Percentiles rank a stretch among this genome's conserved stretches.
These are phyloP conservation scores for Sminthurinus signatus DNA, from an alignment of 1,140 invertebrate genomes.

Conservation along the genomic window DNA sequence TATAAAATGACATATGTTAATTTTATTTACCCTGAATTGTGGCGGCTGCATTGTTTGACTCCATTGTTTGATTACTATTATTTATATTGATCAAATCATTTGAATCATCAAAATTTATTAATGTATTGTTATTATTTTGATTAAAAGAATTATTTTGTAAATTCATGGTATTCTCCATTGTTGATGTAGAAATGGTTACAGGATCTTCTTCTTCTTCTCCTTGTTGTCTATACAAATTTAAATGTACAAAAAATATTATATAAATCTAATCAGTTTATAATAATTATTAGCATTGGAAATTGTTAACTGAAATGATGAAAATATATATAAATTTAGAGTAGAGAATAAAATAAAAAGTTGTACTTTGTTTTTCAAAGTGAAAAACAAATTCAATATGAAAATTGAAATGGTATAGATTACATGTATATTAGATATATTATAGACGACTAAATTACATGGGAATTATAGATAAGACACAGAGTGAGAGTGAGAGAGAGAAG, in stretches of 20 bases:
- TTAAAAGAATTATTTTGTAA: too few relatives aligned
- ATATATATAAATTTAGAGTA: background rate
- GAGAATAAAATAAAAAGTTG: background rate
- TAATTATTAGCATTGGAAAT: background rate
- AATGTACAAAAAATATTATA: background rate
- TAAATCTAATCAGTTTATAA: background rate
- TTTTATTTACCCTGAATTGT: too few relatives aligned
- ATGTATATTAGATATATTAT: background rate
- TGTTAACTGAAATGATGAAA: background rate
- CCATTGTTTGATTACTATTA: too few relatives aligned
- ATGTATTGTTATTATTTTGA: too few relatives aligned
- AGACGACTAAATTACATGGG: background rate
- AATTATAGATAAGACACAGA: background rate
- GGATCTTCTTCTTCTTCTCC: background rate
- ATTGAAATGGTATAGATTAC: background rate
- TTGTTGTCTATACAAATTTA: background rate
- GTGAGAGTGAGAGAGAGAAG: background rate
- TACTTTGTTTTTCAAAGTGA: too few relatives aligned
- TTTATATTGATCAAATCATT: too few relatives aligned
- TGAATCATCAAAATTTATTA: too few relatives aligned
- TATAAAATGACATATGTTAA: too few relatives aligned
- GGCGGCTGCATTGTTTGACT: too few relatives aligned
- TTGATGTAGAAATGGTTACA: background rate
- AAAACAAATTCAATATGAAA: background rate
- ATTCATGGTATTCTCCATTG: slow-evolving; percentile 2